Percentiles rank a stretch among this genome's conserved stretches.
These are phyloP conservation scores for Distichodus sexfasciatus DNA, from an alignment of 2,797 vertebrate species.

Conservation along the genomic window DNA sequence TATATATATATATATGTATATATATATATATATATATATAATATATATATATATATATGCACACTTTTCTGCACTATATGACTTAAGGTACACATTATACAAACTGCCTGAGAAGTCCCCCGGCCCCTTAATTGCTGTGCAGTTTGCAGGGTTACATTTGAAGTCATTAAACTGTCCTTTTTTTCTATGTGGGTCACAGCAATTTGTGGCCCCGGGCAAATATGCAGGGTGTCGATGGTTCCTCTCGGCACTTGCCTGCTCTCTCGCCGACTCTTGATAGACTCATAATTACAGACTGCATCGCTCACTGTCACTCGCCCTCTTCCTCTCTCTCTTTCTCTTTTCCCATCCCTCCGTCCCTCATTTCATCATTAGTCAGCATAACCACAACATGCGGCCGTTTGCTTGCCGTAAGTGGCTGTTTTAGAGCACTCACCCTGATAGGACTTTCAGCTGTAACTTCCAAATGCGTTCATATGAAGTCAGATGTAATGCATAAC, in stretches of 20 bases:
- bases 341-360: constrained; percentile 37
- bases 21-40: too few relatives aligned
- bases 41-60: too few relatives aligned
- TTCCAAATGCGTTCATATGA: not conserved
- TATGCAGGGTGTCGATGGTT: constrained; percentile 49
- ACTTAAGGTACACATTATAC: constrained; percentile 24
- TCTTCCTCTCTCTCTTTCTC: constrained; percentile 31
- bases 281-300: constrained; percentile 66
- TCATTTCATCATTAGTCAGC: constrained; percentile 49
- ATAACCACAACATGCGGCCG: constrained; percentile 27
- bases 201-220: constrained; percentile 56
- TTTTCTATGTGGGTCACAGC: constrained; percentile 53
- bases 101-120: constrained; percentile 52
- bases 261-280: constrained; percentile 60
- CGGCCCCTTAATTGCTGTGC: constrained; percentile 53
- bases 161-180: constrained; percentile 61
- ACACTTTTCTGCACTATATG: not conserved
- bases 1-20: too few relatives aligned
- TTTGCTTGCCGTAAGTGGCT: not conserved
- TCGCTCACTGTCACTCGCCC: constrained; percentile 54
- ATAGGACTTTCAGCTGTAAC: not conserved
- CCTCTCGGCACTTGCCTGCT: constrained; percentile 42
- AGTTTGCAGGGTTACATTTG: constrained; percentile 56
- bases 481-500: not conserved
- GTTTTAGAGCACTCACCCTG: not conserved